These are phyloP conservation scores for Lerista edwardsae DNA, from an alignment of 2,797 vertebrate species.

Conservation along the genomic window DNA sequence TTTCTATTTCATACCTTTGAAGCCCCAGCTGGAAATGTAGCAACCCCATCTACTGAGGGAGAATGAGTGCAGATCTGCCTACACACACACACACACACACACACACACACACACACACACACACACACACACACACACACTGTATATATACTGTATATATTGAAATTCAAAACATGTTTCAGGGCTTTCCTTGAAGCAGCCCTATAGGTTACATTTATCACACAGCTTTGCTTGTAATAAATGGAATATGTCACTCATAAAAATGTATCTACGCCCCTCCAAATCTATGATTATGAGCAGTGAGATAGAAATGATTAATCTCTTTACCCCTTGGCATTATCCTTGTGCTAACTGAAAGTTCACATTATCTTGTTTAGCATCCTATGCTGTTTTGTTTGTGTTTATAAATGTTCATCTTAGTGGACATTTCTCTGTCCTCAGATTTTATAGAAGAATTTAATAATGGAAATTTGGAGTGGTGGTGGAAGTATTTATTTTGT, in stretches of 20 bases:
- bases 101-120: too few relatives aligned
- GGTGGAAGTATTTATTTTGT: background rate
- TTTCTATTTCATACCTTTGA: background rate
- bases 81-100: too few relatives aligned
- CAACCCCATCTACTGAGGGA: background rate
- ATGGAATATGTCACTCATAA: background rate
- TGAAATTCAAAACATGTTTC: background rate
- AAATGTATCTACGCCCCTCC: background rate
- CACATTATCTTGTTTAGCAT: background rate
- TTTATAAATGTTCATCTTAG: background rate
- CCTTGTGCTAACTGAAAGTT: background rate
- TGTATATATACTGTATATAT: too few relatives aligned
- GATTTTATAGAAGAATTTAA: background rate
- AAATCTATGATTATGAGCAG: background rate
- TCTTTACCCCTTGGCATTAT: background rate
- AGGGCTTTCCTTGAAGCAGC: background rate
- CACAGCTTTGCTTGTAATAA: background rate
- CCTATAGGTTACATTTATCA: conserved; percentile 23
- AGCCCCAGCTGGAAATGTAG: background rate
- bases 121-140: too few relatives aligned
- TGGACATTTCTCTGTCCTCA: background rate
- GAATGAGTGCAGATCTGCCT: background rate
- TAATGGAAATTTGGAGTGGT: background rate
- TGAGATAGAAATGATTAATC: background rate
- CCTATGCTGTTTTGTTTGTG: background rate